phyloP scores from a whole-genome alignment of 2,888 invertebrate species.

The Odontomyia ornata region DNA sequence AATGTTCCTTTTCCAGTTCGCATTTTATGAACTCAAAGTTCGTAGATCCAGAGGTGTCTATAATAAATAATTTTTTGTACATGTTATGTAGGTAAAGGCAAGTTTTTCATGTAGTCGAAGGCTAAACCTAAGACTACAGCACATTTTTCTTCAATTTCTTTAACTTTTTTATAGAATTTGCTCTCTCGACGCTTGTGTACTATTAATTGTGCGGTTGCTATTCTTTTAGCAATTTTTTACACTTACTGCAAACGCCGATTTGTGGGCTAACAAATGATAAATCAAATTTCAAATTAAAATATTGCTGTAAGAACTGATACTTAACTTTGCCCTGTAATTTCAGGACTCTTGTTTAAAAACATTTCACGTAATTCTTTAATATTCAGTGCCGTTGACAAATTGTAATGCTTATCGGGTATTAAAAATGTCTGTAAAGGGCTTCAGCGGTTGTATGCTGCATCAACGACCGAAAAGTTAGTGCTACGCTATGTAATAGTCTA shows the following conservation, averaged over 20 bases:
- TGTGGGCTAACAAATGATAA: not conserved
- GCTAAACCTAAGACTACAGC: conserved; percentile 50
- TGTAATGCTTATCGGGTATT: too few relatives aligned
- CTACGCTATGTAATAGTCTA: conserved; percentile 65
- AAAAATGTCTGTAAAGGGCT: too few relatives aligned
- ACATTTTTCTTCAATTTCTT: conserved; percentile 48
- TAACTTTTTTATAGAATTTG: conserved; percentile 48
- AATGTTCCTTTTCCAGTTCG: conserved; percentile 39
- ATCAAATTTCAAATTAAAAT: not conserved
- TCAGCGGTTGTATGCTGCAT: too few relatives aligned
- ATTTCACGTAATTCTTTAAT: not conserved
- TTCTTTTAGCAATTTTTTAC: not conserved
- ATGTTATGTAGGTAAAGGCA: conserved; percentile 52
- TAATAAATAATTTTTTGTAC: conserved; percentile 56
- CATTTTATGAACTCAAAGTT: conserved; percentile 51
- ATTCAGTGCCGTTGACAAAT: not conserved
- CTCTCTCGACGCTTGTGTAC: conserved; percentile 34
- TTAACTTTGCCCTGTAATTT: not conserved
- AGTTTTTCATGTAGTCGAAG: conserved; percentile 55
- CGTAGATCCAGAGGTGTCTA: conserved; percentile 51
- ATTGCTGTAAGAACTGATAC: not conserved
- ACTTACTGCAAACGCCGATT: not conserved
- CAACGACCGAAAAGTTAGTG: too few relatives aligned
- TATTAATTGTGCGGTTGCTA: not conserved
- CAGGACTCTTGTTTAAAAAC: not conserved